Evolutionary conservation across 2,888 invertebrate genomes (phyloP).

Genomic region (Drosophila monieri): DNA sequence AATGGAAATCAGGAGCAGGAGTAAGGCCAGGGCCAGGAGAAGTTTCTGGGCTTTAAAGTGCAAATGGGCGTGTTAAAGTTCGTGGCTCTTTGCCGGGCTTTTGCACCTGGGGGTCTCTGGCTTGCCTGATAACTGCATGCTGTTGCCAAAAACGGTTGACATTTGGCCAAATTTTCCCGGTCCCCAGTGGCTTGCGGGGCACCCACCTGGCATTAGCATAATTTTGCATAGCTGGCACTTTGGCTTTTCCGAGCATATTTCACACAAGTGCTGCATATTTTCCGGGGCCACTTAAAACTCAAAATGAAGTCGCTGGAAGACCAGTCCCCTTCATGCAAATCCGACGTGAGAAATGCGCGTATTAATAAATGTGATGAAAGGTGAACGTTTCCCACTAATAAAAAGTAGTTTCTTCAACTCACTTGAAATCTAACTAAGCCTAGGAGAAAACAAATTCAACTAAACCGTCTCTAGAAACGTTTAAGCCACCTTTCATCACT

Average conservation of each 20-base stretch:
- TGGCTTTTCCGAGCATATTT: conserved; percentile 61
- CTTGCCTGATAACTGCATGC: conserved; percentile 53
- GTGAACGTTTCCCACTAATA: neutral
- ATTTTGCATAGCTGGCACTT: conserved; percentile 69
- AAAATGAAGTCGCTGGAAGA: conserved; percentile 71
- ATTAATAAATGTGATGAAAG: conserved; percentile 63
- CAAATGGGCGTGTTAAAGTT: conserved; percentile 69
- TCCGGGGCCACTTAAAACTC: conserved; percentile 68
- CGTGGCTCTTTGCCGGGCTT: conserved; percentile 41
- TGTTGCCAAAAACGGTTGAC: conserved; percentile 57
- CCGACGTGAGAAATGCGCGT: conserved; percentile 64
- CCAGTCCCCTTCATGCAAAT: conserved; percentile 54
- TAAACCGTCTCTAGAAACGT: neutral
- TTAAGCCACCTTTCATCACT: neutral
- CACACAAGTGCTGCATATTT: conserved; percentile 73
- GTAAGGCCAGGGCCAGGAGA: neutral
- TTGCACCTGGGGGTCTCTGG: conserved; percentile 24
- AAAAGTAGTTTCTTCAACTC: neutral
- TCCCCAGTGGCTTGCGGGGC: conserved; percentile 1
- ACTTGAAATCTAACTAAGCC: too few species aligned
- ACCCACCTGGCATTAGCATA: conserved; percentile 72
- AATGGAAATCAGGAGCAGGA: conserved; percentile 10
- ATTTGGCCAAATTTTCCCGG: conserved; percentile 60
- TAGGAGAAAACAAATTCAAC: neutral
- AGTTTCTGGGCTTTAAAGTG: conserved; percentile 62